Evolutionary conservation across 2,888 invertebrate species (phyloP), one percentile per base, ranked within the genome.

Genomic region (Agrochola lota): DNA sequence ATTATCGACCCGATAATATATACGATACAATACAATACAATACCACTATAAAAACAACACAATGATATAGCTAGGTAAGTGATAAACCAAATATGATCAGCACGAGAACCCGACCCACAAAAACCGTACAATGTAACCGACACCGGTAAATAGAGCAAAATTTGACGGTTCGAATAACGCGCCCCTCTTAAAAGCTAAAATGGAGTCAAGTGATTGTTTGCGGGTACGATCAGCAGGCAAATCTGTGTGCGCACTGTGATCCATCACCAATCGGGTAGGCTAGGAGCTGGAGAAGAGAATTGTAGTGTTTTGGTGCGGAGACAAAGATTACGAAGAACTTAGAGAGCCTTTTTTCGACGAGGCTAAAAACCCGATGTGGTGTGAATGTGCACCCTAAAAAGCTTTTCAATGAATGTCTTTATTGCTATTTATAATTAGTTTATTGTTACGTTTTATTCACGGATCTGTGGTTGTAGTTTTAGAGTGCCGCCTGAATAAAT

Each of bases 171-270:
- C 91, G 79, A 87, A 90, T 91, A 89, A 79, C 91, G 81, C 89
- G 81, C 92, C 93, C 94, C 95, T 94, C 95, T 94, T 95, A 93
- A 95, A 94, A 95, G 95, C 94, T 89, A 88, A 92, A 93, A 89
- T 90, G 90, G 91, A 92, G 93, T 92, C 93, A 93, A 95, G 95
- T 95, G 95, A 95, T 94, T 95, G 95, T 94, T 93, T 92, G 90
- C 86, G 84, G 73, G 69, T 30, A 78, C 60, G 83, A 86, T 89
- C 87, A 87, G 92, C 94, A 94, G 93, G 95, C 95, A 96, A 96
- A 96, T 96, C 95, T 95, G 95, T 95, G 94, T 94, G 91, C 93
- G 90, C 85, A 91, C 89, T 82, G 91, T 93, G 90, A 95, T 96
- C 95, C 94, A 96, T 95, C 95, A 95, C 89, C 77, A 87, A 90